Base-by-base conservation (phyloP, 2,113 vertebrate genomes). In the Megaleporinus macrocephalus region DNA sequence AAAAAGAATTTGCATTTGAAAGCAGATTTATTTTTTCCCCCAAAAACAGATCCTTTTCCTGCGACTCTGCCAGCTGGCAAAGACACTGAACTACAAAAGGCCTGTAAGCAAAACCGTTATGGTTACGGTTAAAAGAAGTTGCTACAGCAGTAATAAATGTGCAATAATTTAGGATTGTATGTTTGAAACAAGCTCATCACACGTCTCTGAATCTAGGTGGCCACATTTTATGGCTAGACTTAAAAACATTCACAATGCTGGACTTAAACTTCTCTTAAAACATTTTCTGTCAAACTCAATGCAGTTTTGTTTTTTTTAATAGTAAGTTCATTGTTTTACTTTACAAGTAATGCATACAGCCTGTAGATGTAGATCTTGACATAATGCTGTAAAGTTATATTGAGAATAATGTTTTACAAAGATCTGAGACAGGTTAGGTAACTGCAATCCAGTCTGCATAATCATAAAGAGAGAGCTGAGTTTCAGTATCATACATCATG, bases 21-120 rank as follows among this genome's bases (percentile, higher is more conserved):
- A 78, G 47, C 63, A 68, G 63, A 26, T 57, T 68, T 78, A n/a
- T 78, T 57, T 57, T 57, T 26, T 26, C n/a, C 10, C 20, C 53
- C 53, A 22, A 49, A n/a, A 57, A 57, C 29, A 22, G 33, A 55
- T 55, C 49, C 16, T 55, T 68, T 78, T 69, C 15, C 49, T 33
- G 6, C 16, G 44, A 14, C 12, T 30, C 62, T 24, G 20, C 33
- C 66, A 44, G 12, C 22, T n/a, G 33, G 24, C 66, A 70, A 15
- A 15, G 53, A 76, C 20, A n/a, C 41, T 26, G 26, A 77, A 53
- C 44, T 13, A 0, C 27, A 44, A 33, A 70, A 70, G 24, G 63
- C 63, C 62, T 15, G 12, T 66, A 66, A 66, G 30, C 63, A 66
- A 63, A 63, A 20, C 27, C 20, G 27, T 33, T 20, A 66, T 20